Conservation (phyloP, 2,797 vertebrate genomes). For the Manis pentadactyla region DNA sequence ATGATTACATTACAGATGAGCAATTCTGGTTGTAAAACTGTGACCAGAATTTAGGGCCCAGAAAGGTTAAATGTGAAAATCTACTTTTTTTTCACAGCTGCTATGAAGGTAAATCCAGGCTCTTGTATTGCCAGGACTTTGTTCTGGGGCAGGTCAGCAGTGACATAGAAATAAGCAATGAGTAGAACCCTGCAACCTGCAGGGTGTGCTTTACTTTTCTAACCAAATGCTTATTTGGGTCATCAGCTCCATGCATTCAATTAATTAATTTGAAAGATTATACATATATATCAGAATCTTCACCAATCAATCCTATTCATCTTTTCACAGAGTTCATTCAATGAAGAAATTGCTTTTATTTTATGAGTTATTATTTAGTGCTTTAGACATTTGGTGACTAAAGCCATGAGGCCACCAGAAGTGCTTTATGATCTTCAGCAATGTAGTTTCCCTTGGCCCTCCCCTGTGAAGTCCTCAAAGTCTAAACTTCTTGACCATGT, state of each 20-base stretch:
- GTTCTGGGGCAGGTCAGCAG: not conserved
- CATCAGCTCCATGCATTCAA: not conserved
- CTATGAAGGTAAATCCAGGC: not conserved
- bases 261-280: conserved; percentile 38
- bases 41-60: not conserved
- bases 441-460: not conserved
- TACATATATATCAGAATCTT: not conserved
- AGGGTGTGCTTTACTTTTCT: not conserved
- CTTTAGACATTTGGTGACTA: not conserved
- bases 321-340: not conserved
- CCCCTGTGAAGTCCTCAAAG: not conserved
- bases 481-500: not conserved
- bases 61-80: not conserved
- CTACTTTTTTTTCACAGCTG: not conserved
- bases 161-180: not conserved
- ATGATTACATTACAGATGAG: not conserved
- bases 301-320: not conserved
- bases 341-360: not conserved
- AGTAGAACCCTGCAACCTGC: not conserved
- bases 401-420: not conserved
- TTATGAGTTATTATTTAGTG: not conserved
- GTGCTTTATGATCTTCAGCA: not conserved
- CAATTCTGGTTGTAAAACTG: not conserved
- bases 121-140: not conserved
- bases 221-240: conserved; percentile 17